These are phyloP conservation scores for Nettapus auritus DNA, from an alignment of 2,113 vertebrate species.

Conservation along the genomic window DNA sequence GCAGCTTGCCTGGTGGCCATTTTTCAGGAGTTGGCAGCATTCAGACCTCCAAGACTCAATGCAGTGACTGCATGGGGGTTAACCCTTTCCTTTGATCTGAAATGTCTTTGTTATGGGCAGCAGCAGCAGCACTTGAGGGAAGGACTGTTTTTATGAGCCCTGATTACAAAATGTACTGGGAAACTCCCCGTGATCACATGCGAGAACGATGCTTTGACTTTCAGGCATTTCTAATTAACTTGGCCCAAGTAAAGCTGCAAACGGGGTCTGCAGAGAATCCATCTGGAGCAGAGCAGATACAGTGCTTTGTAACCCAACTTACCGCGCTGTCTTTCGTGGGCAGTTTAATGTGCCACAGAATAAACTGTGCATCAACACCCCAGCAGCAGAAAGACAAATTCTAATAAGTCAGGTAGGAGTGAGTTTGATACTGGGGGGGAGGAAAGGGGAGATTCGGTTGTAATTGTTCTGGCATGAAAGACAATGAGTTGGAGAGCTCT, in stretches of 20 bases:
- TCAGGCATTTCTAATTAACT: slow-evolving; percentile 34
- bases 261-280: background rate
- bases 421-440: background rate
- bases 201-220: background rate
- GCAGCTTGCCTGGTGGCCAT: slow-evolving; percentile 88
- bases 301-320: background rate
- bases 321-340: fast-evolving
- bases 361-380: background rate
- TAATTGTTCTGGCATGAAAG: background rate
- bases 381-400: background rate
- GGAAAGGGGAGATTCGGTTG: background rate
- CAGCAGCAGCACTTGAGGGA: fast-evolving
- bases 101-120: slow-evolving; percentile 11
- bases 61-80: slow-evolving; percentile 40
- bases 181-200: background rate
- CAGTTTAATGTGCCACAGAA: background rate
- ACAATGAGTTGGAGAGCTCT: background rate
- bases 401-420: background rate
- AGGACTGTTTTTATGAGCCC: background rate
- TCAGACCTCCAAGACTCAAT: slow-evolving; percentile 71
- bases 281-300: background rate
- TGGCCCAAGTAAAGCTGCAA: background rate
- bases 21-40: slow-evolving; percentile 78
- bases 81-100: slow-evolving; percentile 69
- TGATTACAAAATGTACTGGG: background rate